These are phyloP conservation scores for Ceratosolen fusciceps DNA, from an alignment of 1,140 invertebrate genomes.

Conservation along the genomic window DNA sequence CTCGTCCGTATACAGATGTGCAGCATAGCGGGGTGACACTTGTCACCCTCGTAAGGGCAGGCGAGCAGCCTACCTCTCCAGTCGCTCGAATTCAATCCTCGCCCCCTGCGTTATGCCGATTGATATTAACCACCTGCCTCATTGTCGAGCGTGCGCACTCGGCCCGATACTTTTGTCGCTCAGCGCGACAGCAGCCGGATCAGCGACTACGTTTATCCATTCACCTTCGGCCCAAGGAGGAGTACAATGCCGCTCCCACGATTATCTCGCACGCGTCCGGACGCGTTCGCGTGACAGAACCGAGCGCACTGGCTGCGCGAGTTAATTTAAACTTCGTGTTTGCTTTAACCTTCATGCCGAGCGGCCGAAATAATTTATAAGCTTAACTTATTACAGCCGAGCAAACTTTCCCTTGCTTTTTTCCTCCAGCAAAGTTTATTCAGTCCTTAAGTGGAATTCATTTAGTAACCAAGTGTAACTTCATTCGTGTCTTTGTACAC, in stretches of 20 bases:
- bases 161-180: not conserved
- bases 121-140: conserved; percentile 47
- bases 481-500: no score
- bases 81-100: conserved; percentile 51
- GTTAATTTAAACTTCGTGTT: not conserved
- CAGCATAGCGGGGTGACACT: not conserved
- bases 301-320: not conserved
- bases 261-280: not conserved
- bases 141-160: conserved; percentile 15
- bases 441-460: no score
- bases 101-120: conserved; percentile 50
- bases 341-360: not conserved
- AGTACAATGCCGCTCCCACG: not conserved
- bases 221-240: not conserved
- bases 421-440: no score
- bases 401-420: no score
- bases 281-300: not conserved
- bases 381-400: not conserved
- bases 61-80: no score
- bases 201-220: not conserved
- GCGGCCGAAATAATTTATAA: not conserved
- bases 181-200: no score
- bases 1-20: not conserved
- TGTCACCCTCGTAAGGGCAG: not conserved
- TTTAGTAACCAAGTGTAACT: no score